Conservation (phyloP, 2,888 invertebrate species). For the Yponomeuta plumbellus region DNA sequence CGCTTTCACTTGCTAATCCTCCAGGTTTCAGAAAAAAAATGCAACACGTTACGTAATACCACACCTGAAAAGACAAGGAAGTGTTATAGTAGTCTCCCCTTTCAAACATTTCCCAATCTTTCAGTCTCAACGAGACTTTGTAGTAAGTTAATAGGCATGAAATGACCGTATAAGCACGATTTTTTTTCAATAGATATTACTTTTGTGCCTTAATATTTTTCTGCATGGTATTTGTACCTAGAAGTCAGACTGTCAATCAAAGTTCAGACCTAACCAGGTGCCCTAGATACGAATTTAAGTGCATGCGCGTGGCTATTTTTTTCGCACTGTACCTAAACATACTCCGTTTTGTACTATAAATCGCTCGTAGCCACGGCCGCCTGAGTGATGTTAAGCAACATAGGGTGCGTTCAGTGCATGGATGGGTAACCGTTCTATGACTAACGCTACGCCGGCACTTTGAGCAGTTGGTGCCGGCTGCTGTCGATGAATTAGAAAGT, state of each 20-base stretch:
- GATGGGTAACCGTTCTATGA: too few relatives aligned
- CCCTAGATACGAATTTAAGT: not conserved
- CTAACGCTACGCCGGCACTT: too few relatives aligned
- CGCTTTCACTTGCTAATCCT: constrained; percentile 7
- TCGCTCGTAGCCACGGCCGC: too few relatives aligned
- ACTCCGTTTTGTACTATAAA: too few relatives aligned
- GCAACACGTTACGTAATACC: not conserved
- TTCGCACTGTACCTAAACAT: too few relatives aligned
- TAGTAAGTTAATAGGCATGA: not conserved
- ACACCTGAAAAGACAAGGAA: constrained; percentile 3
- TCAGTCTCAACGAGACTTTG: not conserved
- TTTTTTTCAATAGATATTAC: not conserved
- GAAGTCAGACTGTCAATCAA: not conserved
- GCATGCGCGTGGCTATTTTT: too few relatives aligned
- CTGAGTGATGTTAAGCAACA: too few relatives aligned
- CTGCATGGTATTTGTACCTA: not conserved
- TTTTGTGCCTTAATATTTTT: not conserved
- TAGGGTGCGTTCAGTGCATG: too few relatives aligned
- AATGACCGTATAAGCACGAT: not conserved
- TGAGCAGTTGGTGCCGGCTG: too few relatives aligned
- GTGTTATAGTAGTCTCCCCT: not conserved
- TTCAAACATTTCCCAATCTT: not conserved
- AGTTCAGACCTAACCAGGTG: not conserved
- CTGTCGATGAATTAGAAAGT: too few relatives aligned
- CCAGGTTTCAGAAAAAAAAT: constrained; percentile 4